Evolutionary conservation across 2,888 invertebrate genomes (phyloP).

Genomic region (Athalia cordata): DNA sequence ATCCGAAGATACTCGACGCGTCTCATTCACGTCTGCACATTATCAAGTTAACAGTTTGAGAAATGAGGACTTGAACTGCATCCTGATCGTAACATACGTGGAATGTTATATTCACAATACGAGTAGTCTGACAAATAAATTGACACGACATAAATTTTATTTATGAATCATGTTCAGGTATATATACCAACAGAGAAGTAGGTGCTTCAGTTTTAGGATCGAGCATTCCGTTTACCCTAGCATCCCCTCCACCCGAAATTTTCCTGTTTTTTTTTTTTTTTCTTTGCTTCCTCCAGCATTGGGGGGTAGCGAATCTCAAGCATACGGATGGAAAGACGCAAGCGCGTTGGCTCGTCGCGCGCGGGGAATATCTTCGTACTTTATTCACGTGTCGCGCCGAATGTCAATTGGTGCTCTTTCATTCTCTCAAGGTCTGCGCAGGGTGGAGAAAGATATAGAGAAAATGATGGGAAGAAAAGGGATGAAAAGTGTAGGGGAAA

Average conservation of each 20-base stretch:
- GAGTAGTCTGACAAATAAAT: conserved; percentile 19
- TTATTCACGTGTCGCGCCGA: conserved; percentile 39
- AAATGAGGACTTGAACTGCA: too few relatives aligned
- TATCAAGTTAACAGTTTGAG: too few relatives aligned
- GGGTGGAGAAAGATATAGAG: conserved; percentile 23
- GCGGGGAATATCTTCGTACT: conserved; percentile 31
- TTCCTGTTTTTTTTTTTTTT: not conserved
- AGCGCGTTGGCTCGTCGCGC: not conserved
- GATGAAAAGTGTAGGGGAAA: conserved; percentile 8
- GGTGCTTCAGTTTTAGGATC: conserved; percentile 49
- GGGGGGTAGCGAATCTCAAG: conserved; percentile 14
- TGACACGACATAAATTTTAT: conserved; percentile 19
- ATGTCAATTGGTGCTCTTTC: conserved; percentile 43
- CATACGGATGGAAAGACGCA: conserved; percentile 1
- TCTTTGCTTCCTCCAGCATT: not conserved
- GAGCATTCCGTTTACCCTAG: conserved; percentile 18
- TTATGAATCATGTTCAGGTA: conserved; percentile 14
- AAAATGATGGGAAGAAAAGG: conserved; percentile 29
- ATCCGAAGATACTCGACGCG: too few relatives aligned
- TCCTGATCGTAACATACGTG: not conserved
- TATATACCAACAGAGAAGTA: conserved; percentile 17
- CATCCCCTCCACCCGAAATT: not conserved
- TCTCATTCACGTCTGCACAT: too few relatives aligned
- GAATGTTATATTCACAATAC: not conserved
- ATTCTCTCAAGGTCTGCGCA: conserved; percentile 16